These are phyloP conservation scores for Chionomys nivalis DNA, from an alignment of 2,113 vertebrate species.

Conservation along the genomic window DNA sequence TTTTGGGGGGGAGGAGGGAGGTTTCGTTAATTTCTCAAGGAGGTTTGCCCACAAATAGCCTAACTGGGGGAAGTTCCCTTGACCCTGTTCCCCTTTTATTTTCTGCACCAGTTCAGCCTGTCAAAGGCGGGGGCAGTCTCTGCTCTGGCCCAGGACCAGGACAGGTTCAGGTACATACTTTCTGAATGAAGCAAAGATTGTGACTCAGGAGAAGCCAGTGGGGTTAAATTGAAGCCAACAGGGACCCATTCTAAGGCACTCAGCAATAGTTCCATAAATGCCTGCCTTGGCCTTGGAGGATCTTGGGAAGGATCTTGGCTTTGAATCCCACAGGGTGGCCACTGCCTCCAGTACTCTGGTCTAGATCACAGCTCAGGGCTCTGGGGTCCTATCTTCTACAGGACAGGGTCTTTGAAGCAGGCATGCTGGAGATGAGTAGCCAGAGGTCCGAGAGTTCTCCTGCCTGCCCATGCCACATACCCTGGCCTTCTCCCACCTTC, in stretches of 20 bases:
- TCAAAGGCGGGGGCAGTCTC: background rate
- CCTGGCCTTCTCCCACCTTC: background rate
- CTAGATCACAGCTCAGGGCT: background rate
- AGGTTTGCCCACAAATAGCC: background rate
- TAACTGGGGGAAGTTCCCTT: background rate
- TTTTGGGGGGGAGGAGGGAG: fast-evolving
- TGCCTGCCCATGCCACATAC: background rate
- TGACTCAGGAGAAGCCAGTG: background rate
- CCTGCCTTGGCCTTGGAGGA: background rate
- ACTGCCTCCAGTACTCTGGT: background rate
- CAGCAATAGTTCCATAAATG: background rate
- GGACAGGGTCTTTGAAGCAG: background rate
- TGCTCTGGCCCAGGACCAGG: background rate
- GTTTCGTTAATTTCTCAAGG: background rate
- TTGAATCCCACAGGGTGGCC: background rate
- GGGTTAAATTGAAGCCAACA: background rate
- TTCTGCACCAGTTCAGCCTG: background rate
- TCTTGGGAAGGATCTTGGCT: background rate
- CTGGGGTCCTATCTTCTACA: background rate
- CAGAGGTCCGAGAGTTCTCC: background rate
- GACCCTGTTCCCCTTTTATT: background rate
- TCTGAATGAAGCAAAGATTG: background rate
- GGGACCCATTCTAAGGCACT: background rate
- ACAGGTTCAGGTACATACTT: background rate
- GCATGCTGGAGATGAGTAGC: fast-evolving